Evolutionary conservation across 2,888 invertebrate species (phyloP).

Genomic region (Drosophila infuscata): DNA sequence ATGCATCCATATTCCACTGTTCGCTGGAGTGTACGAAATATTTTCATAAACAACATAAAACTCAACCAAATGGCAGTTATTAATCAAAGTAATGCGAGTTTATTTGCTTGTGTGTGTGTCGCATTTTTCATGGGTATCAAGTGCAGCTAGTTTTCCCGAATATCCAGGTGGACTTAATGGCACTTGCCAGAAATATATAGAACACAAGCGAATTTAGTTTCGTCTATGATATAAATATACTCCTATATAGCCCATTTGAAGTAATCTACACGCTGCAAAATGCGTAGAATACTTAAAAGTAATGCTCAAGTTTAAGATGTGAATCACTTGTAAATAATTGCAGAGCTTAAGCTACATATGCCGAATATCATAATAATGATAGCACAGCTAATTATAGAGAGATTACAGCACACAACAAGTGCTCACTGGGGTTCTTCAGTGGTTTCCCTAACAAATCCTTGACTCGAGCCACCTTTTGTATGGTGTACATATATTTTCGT

Average conservation of each 20-base stretch:
- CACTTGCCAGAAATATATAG: slow-evolving; percentile 43
- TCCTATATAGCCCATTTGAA: slow-evolving; percentile 1
- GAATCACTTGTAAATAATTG: background rate
- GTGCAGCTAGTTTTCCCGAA: slow-evolving; percentile 72
- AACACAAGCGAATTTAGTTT: slow-evolving; percentile 23
- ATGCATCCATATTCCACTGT: slow-evolving; percentile 10
- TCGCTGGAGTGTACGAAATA: slow-evolving; percentile 67
- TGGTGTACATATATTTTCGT: slow-evolving; percentile 33
- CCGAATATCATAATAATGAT: slow-evolving; percentile 8
- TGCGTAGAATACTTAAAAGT: background rate
- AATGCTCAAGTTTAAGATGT: background rate
- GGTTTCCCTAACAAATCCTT: slow-evolving; percentile 16
- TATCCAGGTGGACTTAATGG: slow-evolving; percentile 76
- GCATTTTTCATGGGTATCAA: slow-evolving; percentile 70
- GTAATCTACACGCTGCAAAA: slow-evolving; percentile 10
- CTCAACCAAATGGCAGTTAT: slow-evolving; percentile 79
- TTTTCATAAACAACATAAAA: slow-evolving; percentile 80
- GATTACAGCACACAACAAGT: slow-evolving; percentile 35
- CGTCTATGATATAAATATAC: slow-evolving; percentile 20
- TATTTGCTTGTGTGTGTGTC: slow-evolving; percentile 30
- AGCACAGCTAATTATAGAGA: slow-evolving; percentile 45
- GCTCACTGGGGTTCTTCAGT: slow-evolving; percentile 3
- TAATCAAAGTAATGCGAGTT: slow-evolving; percentile 79
- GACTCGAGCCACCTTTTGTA: slow-evolving; percentile 23
- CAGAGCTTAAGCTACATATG: background rate